Evolutionary conservation across 1,140 invertebrate genomes (phyloP).

Genomic region (silkworm (Bombyx mori)): ASM3026992v2 NC_085110.1:15675001-15675500

Average conservation of each 20-base stretch:
- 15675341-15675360: slow-evolving; percentile 52
- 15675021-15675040: slow-evolving; percentile 64
- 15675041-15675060: slow-evolving; percentile 36
- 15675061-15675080: slow-evolving; percentile 22
- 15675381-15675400: slow-evolving; percentile 64
- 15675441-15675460: slow-evolving; percentile 30
- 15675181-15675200: no score
- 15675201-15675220: no score
- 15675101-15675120: slow-evolving; percentile 16
- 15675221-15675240: no score
- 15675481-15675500: slow-evolving; percentile 32
- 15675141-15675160: slow-evolving; percentile 14
- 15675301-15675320: slow-evolving; percentile 59
- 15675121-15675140: slow-evolving; percentile 15
- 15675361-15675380: slow-evolving; percentile 50
- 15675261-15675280: neutral
- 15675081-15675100: slow-evolving; percentile 35
- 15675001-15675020: slow-evolving; percentile 35
- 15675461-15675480: slow-evolving; percentile 67
- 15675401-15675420: slow-evolving; percentile 37
- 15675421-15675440: slow-evolving; percentile 48
- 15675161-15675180: neutral
- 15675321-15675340: slow-evolving; percentile 52
- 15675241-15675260: neutral
- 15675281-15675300: slow-evolving; percentile 62